phyloP scores from a whole-genome alignment of 1,140 invertebrate genomes.

The Battus philenor region DNA sequence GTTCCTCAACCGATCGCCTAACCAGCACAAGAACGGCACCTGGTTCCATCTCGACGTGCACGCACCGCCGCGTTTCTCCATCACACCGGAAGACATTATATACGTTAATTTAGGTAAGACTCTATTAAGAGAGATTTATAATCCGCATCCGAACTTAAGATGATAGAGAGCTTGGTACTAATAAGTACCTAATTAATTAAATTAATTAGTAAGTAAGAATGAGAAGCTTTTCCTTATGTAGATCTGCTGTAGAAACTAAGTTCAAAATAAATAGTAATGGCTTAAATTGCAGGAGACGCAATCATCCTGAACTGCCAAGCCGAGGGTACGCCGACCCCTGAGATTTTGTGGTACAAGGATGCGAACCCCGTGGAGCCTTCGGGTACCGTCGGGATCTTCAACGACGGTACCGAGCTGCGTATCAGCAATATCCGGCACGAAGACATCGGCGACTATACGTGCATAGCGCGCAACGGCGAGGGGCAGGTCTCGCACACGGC shows the following conservation, averaged over 20 bases:
- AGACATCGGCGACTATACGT: constrained; percentile 97
- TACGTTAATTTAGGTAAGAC: constrained; percentile 92
- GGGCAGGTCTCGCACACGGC: constrained; percentile 95
- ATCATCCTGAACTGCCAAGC: constrained; percentile 97
- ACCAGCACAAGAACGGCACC: constrained; percentile 92
- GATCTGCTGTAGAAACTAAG: no score
- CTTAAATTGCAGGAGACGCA: constrained; percentile 83
- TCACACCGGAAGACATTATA: constrained; percentile 94
- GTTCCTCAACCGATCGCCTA: constrained; percentile 94
- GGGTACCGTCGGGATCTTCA: constrained; percentile 89
- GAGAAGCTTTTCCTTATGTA: no score
- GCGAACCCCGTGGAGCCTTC: constrained; percentile 92
- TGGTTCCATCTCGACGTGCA: constrained; percentile 98
- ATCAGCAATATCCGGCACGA: constrained; percentile 93
- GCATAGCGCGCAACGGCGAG: constrained; percentile 95
- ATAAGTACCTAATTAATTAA: no score
- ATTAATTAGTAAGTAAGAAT: no score
- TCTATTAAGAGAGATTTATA: no score
- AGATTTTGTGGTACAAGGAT: constrained; percentile 95
- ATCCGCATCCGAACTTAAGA: no score
- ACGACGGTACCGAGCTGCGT: constrained; percentile 92
- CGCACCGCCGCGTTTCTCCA: constrained; percentile 93
- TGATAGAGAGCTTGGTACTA: no score
- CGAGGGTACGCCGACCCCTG: constrained; percentile 92
- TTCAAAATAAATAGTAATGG: neutral